Evolutionary conservation across 2,888 invertebrate species (phyloP).

Genomic region (Pammene fasciana): DNA sequence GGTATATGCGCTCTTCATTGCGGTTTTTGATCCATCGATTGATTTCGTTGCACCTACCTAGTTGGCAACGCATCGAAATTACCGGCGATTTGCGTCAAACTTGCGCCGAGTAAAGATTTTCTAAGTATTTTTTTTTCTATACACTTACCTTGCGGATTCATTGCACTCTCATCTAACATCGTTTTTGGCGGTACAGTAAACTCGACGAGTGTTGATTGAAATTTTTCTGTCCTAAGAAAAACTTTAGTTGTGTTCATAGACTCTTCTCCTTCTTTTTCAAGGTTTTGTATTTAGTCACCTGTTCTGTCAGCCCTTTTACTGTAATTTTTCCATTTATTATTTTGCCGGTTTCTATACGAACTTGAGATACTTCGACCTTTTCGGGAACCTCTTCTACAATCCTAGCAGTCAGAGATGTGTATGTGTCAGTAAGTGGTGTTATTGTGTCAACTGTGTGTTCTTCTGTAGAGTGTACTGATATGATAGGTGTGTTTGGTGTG

Average conservation of each 20-base stretch:
- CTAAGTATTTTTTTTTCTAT: conserved; percentile 42
- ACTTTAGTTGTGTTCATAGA: too few relatives aligned
- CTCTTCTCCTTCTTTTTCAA: too few relatives aligned
- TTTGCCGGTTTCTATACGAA: conserved; percentile 14
- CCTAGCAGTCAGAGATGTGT: background rate
- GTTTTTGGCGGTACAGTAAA: conserved; percentile 53
- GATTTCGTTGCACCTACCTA: too few relatives aligned
- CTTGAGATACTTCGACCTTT: conserved; percentile 16
- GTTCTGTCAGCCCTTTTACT: too few relatives aligned
- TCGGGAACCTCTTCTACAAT: background rate
- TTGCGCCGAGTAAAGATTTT: conserved; percentile 45
- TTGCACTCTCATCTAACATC: conserved; percentile 51
- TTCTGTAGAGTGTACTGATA: conserved; percentile 9
- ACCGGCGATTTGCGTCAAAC: too few relatives aligned
- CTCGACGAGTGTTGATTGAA: conserved; percentile 46
- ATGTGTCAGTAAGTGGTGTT: background rate
- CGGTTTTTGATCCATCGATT: too few relatives aligned
- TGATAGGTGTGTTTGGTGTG: background rate
- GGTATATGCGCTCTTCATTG: too few relatives aligned
- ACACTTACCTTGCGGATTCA: conserved; percentile 36
- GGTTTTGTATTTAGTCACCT: too few relatives aligned
- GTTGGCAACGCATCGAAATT: too few relatives aligned
- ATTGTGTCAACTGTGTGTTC: conserved; percentile 1
- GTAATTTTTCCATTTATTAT: too few relatives aligned
- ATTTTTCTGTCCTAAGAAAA: too few relatives aligned